These are phyloP conservation scores for Octomys mimax DNA, from an alignment of 2,797 vertebrate genomes.

Conservation along the genomic window DNA sequence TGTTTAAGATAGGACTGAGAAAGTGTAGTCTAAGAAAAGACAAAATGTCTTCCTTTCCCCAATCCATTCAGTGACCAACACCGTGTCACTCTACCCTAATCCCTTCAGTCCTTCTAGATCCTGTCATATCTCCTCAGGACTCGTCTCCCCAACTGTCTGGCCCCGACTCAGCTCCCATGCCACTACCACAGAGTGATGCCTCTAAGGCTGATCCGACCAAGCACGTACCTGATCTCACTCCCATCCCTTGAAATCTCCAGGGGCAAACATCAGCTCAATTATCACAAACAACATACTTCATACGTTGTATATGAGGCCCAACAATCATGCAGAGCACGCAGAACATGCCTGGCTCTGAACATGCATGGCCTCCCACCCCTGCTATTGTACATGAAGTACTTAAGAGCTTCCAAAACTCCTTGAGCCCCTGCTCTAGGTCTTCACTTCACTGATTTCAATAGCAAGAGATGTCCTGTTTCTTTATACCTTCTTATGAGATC, in stretches of 20 bases:
- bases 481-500: not conserved
- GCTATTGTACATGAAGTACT: fast-evolving
- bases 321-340: fast-evolving
- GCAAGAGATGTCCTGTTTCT: not conserved
- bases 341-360: not conserved
- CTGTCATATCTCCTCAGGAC: fast-evolving
- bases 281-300: not conserved
- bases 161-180: not conserved
- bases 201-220: not conserved
- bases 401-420: not conserved
- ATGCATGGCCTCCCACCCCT: not conserved
- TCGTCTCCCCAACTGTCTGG: fast-evolving
- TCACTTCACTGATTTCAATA: no score
- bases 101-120: no score
- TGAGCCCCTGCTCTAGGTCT: fast-evolving
- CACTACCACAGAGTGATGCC: not conserved
- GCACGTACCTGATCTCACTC: not conserved
- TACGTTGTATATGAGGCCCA: not conserved
- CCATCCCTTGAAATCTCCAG: not conserved
- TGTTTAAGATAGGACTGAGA: no score
- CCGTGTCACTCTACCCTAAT: fast-evolving
- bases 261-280: not conserved
- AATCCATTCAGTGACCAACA: not conserved
- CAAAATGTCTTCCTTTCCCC: not conserved
- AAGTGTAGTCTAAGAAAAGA: not conserved